Percentiles rank a stretch among this genome's conserved stretches.
Evolutionary conservation across 2,888 invertebrate genomes (phyloP).

Genomic region (Drosophila austrosaltans): DNA sequence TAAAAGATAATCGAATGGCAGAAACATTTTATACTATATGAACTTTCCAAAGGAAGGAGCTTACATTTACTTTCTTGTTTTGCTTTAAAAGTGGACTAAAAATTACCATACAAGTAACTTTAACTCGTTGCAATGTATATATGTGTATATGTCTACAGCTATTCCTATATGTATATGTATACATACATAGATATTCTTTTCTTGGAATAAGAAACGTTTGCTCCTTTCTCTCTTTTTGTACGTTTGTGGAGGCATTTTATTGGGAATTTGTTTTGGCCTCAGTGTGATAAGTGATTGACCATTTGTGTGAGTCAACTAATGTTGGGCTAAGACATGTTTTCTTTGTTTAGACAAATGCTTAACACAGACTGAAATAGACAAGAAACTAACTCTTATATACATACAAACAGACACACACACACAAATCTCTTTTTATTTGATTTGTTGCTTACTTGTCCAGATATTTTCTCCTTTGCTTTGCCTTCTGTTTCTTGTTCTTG

Average conservation of each 20-base stretch:
- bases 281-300: conserved; percentile 13
- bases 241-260: neutral
- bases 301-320: neutral
- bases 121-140: neutral
- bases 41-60: too few relatives aligned
- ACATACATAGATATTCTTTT: neutral
- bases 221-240: neutral
- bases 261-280: neutral
- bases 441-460: conserved; percentile 9
- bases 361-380: conserved; percentile 46
- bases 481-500: neutral
- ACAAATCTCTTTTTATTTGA: conserved; percentile 43
- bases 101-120: neutral
- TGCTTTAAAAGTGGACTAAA: neutral
- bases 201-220: neutral
- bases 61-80: neutral
- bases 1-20: too few relatives aligned
- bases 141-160: neutral
- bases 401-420: neutral
- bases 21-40: too few relatives aligned
- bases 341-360: conserved; percentile 48
- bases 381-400: conserved; percentile 59
- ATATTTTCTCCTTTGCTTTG: neutral
- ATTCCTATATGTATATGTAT: neutral
- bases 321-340: conserved; percentile 27